Base-by-base conservation (phyloP, 2,888 invertebrate genomes). In the Troglohyphantes excavatus region DNA sequence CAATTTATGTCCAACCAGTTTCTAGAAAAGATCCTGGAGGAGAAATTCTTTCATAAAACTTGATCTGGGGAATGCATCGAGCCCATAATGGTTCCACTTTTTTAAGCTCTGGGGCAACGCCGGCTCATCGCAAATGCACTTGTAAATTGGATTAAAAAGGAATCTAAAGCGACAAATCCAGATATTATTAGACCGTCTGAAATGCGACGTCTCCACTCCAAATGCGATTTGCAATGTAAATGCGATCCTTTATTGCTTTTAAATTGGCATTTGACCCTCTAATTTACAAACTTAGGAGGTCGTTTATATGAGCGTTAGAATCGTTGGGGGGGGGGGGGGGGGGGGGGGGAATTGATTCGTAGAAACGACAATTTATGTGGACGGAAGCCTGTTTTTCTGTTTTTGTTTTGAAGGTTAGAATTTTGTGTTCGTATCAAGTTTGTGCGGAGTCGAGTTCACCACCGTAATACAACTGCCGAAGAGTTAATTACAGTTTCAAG, bases 1-100 rank as follows among this genome's bases (percentile, higher is more conserved):
- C 70, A 59, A 82, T 82, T 82, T 82, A 59, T 70, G 21, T 33
- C 53, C 61, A 59, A 70, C 82, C 59, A 53, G 82, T 82, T 67
- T 26, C 23, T 21, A 21, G 53, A 70, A 82, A 21, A 7, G 61
- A 29, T 59, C 70, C 82, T 23, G 7, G 59, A 61, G 59, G 39
- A 53, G 33, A 82, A 59, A 23, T 59, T 59, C 61, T 17, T 7
- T 7, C 46, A 17, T 21, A 9, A 81, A 61, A 81, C 59, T 53
- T 17, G 76, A 76, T 39, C 13, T 11, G 7, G 63, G 33, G 63
- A 63, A 65, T 63, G 65, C 23, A 63, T 78, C 17, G n/a, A n/a
- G 53, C 53, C n/a, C 53, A 53, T 46, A 53, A 53, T 53, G n/a
- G 53, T 53, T 53, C 53, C n/a, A n/a, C 46, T n/a, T 6, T 53